Evolutionary conservation across 2,797 vertebrate genomes (phyloP).

Genomic region (Phalanger gymnotis): DNA sequence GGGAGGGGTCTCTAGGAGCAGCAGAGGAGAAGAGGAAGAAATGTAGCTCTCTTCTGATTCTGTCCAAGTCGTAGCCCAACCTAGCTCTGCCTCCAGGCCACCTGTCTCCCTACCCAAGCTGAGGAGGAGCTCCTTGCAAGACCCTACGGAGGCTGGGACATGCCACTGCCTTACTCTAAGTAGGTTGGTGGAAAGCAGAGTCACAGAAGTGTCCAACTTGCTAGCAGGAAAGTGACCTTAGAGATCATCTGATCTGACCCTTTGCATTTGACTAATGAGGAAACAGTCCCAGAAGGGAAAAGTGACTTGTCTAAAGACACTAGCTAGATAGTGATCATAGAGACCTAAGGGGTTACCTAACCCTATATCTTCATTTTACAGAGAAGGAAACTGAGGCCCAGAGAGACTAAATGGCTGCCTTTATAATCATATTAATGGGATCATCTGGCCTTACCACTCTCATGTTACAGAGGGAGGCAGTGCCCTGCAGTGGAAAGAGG

Average conservation of each 20-base stretch:
- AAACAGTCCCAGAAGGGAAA: neutral
- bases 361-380: neutral
- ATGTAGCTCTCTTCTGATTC: neutral
- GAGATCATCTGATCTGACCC: too few species aligned
- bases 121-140: neutral
- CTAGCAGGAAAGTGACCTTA: too few species aligned
- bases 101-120: neutral
- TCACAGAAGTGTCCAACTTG: too few species aligned
- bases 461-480: neutral
- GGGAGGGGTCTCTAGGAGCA: neutral
- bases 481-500: neutral
- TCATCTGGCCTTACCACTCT: neutral
- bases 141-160: neutral
- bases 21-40: neutral
- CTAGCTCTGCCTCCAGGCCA: neutral
- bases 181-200: neutral
- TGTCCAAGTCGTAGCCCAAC: too few species aligned
- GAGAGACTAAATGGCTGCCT: neutral
- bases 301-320: neutral
- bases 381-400: neutral
- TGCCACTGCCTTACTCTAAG: neutral
- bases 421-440: neutral
- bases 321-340: neutral
- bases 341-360: neutral
- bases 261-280: neutral